Conservation (phyloP, 2,888 invertebrate species). For the Dynastes hyllus region DNA sequence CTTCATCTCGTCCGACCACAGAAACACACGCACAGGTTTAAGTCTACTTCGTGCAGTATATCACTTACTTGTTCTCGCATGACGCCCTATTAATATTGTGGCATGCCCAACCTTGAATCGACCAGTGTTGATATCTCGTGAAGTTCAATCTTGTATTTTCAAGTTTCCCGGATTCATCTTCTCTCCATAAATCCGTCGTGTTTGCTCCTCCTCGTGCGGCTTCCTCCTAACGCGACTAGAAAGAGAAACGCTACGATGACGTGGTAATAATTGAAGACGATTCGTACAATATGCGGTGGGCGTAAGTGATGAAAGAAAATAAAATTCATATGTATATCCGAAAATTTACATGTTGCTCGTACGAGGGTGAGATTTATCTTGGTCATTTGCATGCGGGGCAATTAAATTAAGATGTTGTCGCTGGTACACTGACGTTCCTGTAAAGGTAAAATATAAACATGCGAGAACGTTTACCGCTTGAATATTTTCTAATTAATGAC, state of each 20-base stretch:
- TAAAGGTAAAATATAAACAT: constrained; percentile 46
- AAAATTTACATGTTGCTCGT: constrained; percentile 59
- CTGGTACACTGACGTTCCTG: constrained; percentile 37
- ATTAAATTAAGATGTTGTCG: constrained; percentile 56
- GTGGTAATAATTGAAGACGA: constrained; percentile 33
- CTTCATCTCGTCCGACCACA: constrained; percentile 67
- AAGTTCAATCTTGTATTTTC: constrained; percentile 63
- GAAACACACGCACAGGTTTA: constrained; percentile 68
- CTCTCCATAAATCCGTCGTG: constrained; percentile 27
- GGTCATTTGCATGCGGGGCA: constrained; percentile 54
- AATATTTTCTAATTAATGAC: constrained; percentile 44
- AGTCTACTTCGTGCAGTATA: constrained; percentile 71
- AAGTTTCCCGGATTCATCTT: constrained; percentile 52
- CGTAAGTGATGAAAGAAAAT: constrained; percentile 59
- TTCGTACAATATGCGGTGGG: constrained; percentile 51
- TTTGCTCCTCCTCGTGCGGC: constrained; percentile 18
- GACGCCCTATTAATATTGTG: constrained; percentile 72
- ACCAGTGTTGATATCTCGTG: constrained; percentile 64
- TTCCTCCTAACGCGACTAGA: neutral
- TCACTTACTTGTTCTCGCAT: constrained; percentile 71
- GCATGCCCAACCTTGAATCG: constrained; percentile 68
- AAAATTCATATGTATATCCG: constrained; percentile 56
- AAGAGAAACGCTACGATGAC: constrained; percentile 21
- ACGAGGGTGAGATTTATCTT: constrained; percentile 59
- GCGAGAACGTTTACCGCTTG: constrained; percentile 40